Conservation (phyloP, 2,113 vertebrate genomes). For the Australoheros scitulus region DNA sequence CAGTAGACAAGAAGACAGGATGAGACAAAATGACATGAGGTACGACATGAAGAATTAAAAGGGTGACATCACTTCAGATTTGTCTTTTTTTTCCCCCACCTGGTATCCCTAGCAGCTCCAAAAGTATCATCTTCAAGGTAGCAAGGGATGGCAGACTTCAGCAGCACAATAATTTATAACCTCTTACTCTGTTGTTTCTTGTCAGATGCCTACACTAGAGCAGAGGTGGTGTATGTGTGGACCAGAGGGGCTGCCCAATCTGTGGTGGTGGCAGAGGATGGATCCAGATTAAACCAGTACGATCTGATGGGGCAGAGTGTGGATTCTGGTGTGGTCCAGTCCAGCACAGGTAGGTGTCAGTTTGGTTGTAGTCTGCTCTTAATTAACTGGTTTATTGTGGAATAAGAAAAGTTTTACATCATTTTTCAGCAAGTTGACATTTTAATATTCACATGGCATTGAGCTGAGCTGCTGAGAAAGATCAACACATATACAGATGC, state of each 20-base stretch:
- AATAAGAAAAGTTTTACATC: not conserved
- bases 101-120: constrained; percentile 16
- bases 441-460: not conserved
- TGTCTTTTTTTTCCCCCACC: not conserved
- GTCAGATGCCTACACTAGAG: constrained; percentile 94
- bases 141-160: constrained; percentile 5
- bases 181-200: not conserved
- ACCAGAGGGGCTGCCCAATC: constrained; percentile 92
- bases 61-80: constrained; percentile 22
- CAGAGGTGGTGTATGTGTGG: constrained; percentile 97
- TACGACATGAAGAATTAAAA: constrained; percentile 4
- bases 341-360: constrained; percentile 89
- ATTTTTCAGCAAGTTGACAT: not conserved
- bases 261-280: constrained; percentile 96
- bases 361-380: not conserved
- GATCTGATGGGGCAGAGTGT: constrained; percentile 96
- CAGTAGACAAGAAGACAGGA: constrained; percentile 13
- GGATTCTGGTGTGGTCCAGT: constrained; percentile 95
- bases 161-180: constrained; percentile 28
- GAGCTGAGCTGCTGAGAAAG: not conserved
- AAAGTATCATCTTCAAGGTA: constrained; percentile 18
- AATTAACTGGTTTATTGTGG: not conserved
- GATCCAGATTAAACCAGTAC: constrained; percentile 96
- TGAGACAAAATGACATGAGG: constrained; percentile 23
- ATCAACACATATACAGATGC: not conserved